Percentiles rank a stretch among this genome's conserved stretches.
These are phyloP conservation scores for Chironomus tepperi DNA, from an alignment of 1,140 invertebrate species.

Conservation along the genomic window DNA sequence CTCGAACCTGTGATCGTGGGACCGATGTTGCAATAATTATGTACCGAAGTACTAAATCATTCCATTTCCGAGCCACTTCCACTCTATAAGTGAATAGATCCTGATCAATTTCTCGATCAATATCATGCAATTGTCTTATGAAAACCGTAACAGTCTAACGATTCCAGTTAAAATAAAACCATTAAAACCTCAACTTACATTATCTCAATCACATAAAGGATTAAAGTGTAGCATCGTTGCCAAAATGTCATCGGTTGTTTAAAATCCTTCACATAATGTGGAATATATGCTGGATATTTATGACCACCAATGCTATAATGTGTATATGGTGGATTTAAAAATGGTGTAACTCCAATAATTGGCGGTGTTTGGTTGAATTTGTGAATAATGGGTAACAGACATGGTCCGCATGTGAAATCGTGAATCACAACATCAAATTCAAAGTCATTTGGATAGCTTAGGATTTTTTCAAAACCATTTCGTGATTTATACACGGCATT, in stretches of 20 bases:
- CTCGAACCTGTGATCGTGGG: no score
- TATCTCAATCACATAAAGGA: neutral
- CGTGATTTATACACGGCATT: neutral
- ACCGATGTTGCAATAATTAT: no score
- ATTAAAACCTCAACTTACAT: neutral
- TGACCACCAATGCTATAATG: neutral
- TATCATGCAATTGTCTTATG: no score
- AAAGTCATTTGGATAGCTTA: conserved; percentile 25
- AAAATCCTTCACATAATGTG: neutral
- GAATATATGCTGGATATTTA: neutral
- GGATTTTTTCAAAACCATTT: conserved; percentile 16
- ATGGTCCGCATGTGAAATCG: conserved; percentile 24
- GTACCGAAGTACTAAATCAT: no score
- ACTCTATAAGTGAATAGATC: no score
- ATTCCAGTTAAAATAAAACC: no score
- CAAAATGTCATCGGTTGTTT: neutral
- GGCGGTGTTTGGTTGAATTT: conserved; percentile 25
- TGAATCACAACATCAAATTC: conserved; percentile 23
- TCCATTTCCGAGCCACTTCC: no score
- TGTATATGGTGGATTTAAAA: neutral
- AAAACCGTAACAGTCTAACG: no score
- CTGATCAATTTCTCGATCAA: no score
- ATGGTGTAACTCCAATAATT: neutral
- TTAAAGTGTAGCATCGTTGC: neutral
- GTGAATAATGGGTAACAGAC: neutral